Percentiles rank a stretch among this genome's conserved stretches.
Evolutionary conservation across 35 echinoderm and acorn worm genomes (phyloP).

Genomic region (Anneissia japonica): DNA sequence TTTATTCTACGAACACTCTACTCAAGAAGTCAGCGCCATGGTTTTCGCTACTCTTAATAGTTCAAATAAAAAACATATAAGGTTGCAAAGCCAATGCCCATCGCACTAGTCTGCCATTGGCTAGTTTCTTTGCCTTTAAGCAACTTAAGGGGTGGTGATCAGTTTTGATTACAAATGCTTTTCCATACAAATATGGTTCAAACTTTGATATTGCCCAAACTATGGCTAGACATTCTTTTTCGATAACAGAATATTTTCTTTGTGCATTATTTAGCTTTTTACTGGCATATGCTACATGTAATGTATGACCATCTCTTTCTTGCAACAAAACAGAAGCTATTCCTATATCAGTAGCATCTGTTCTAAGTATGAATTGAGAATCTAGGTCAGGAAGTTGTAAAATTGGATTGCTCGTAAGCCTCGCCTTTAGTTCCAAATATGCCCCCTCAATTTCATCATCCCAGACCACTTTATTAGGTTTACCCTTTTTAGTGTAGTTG

Average conservation of each 20-base stretch:
- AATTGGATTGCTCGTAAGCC: background rate
- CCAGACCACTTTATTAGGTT: background rate
- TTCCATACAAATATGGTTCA: constrained; percentile 23
- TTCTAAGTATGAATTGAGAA: background rate
- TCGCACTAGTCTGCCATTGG: background rate
- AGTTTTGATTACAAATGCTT: background rate
- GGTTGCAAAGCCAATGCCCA: background rate
- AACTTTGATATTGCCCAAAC: constrained; percentile 45
- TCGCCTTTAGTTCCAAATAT: background rate
- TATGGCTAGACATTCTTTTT: constrained; percentile 37
- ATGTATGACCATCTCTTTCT: background rate
- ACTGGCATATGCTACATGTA: constrained; percentile 48
- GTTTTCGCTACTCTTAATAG: background rate
- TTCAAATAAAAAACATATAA: background rate
- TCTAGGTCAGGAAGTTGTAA: background rate
- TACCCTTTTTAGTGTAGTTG: background rate
- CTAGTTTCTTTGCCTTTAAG: background rate
- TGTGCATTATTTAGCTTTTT: constrained; percentile 16
- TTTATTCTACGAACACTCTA: background rate
- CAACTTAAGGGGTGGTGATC: background rate
- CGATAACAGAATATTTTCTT: constrained; percentile 30
- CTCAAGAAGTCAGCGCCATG: background rate
- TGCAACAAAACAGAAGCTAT: background rate
- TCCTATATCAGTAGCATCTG: background rate
- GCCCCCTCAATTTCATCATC: background rate